Evolutionary conservation across 2,888 invertebrate genomes (phyloP).

Genomic region (Apodemia mormo): DNA sequence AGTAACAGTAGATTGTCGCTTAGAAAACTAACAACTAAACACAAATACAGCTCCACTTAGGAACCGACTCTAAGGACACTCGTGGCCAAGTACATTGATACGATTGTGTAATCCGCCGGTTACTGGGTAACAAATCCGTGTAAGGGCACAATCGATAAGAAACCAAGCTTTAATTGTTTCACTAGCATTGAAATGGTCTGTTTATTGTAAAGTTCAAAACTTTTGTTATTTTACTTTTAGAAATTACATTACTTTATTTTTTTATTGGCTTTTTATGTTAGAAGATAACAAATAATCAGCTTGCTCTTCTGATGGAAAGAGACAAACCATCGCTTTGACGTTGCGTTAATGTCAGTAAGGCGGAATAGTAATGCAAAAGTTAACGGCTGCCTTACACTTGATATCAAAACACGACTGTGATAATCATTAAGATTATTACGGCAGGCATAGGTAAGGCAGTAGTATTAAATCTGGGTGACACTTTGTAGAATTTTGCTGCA

Average conservation of each 20-base stretch:
- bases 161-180: slow-evolving; percentile 41
- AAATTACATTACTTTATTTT: background rate
- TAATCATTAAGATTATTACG: too few relatives aligned
- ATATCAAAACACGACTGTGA: too few relatives aligned
- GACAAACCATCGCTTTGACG: background rate
- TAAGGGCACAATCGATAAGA: slow-evolving; percentile 56
- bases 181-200: background rate
- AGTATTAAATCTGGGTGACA: too few relatives aligned
- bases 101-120: slow-evolving; percentile 35
- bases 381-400: too few relatives aligned
- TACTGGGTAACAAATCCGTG: slow-evolving; percentile 52
- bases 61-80: background rate
- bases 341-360: too few relatives aligned
- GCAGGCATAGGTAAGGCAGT: too few relatives aligned
- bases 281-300: too few relatives aligned
- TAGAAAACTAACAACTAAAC: background rate
- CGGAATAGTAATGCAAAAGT: too few relatives aligned
- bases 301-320: background rate
- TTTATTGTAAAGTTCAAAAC: background rate
- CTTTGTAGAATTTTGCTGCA: too few relatives aligned
- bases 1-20: too few relatives aligned
- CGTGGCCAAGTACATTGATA: background rate
- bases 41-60: background rate
- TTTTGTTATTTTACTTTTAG: background rate
- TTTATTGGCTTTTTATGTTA: background rate